A percentile compares a stretch with the other conserved stretches of the same genome.
Evolutionary conservation across 37 sponge, comb jelly and placozoan species (phyloP).

Genomic region (Dysidea cf. avara): DNA sequence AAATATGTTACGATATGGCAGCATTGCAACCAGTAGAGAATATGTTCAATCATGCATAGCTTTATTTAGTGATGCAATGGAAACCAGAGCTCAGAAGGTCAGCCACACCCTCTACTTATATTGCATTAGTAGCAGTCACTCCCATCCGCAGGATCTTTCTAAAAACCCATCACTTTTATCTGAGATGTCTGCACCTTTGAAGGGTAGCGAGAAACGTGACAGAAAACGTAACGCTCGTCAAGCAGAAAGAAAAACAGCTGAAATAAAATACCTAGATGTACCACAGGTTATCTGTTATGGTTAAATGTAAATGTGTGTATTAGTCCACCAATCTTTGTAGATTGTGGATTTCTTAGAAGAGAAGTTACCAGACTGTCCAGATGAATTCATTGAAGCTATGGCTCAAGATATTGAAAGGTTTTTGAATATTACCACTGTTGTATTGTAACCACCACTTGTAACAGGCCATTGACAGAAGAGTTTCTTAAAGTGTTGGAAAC

Average conservation of each 20-base stretch:
- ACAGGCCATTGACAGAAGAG: conserved; percentile 7
- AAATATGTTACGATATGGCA: conserved; percentile 29
- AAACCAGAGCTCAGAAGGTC: conserved; percentile 75
- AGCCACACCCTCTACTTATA: not conserved
- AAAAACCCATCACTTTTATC: too few species aligned
- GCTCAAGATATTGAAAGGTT: conserved; percentile 6
- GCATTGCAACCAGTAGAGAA: conserved; percentile 16
- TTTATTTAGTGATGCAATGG: conserved; percentile 45
- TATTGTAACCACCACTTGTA: not conserved
- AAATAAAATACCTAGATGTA: not conserved
- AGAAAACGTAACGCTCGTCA: not conserved
- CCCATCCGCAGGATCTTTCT: not conserved
- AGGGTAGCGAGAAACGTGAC: not conserved
- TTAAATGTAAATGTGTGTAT: too few species aligned
- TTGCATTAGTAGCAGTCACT: not conserved
- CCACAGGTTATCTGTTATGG: too few species aligned
- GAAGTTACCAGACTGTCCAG: conserved; percentile 23
- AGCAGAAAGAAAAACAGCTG: not conserved
- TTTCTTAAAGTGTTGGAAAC: conserved; percentile 8
- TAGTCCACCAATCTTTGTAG: not conserved
- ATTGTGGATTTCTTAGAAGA: not conserved
- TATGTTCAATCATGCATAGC: conserved; percentile 59
- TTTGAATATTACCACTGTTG: not conserved
- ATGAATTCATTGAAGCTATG: not conserved
- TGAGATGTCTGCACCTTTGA: not conserved